Evolutionary conservation across 1,140 invertebrate genomes (phyloP), one percentile per base, ranked within the genome.

Genomic region (Solenopsis fugax): DNA sequence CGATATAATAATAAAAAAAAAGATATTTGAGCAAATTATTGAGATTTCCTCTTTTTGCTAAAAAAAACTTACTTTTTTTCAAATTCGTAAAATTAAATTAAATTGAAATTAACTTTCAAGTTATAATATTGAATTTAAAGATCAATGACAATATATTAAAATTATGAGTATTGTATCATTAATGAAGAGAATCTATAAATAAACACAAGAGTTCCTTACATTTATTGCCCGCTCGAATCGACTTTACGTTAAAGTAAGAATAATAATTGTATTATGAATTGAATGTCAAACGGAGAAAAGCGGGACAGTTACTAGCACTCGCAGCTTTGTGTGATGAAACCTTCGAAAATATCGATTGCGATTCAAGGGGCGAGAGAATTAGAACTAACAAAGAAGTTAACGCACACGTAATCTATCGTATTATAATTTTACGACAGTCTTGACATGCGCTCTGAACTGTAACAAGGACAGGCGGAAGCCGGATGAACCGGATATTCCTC

Each of bases 391-490:
- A 16, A 21, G 10, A 50, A 62, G 24, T 16, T 64, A 50, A 34
- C 1, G 54, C 21, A 37, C 21, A 37, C 10, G 62, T 41, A 56
- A 21, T 56, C 29, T n/a, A 18, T 9, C 12, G 29, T 7, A n/a
- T 37, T 29, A 72, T 56, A 72, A 82, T 48, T 81, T 71, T 71
- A 60, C 16, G 65, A 45, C 6, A 58, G 12, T 82, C 10, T 3
- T 48, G 52, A 48, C 18, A 72, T 34, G 54, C 37, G 21, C 21
- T 24, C 34, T 16, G 50, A 81, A 72, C 50, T 67, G 21, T 82
- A 82, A 72, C 77, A 81, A 12, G 50, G 37, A 72, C 52, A 45
- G 2, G 16, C 45, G 37, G 80, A 73, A 73, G 18, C 34, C 52
- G 52, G 37, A 82, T 72, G 18, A 29, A 29, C 18, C 7, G 29